These are phyloP conservation scores for Brachyhypopomus occidentalis DNA, from an alignment of 2,113 vertebrate genomes.

Conservation along the genomic window DNA sequence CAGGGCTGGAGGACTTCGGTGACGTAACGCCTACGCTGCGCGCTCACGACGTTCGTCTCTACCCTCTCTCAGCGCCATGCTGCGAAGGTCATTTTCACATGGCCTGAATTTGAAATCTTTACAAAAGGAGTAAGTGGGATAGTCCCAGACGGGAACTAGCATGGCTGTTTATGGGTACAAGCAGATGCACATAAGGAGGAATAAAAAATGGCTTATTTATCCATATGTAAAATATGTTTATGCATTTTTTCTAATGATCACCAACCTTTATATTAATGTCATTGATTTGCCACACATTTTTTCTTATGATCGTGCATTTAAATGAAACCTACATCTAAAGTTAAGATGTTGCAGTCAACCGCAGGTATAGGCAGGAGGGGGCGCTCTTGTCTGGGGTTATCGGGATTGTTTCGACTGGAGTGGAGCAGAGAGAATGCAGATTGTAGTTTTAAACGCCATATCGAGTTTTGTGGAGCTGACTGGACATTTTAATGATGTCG, in stretches of 20 bases:
- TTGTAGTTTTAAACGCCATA: not conserved
- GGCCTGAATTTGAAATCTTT: too few species aligned
- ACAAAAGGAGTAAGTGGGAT: not conserved
- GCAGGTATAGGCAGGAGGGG: not conserved
- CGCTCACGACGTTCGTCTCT: conserved; percentile 68
- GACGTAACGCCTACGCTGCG: conserved; percentile 76
- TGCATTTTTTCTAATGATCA: too few species aligned
- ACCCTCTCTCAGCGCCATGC: conserved; percentile 12
- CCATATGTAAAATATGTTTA: too few species aligned
- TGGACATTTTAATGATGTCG: not conserved
- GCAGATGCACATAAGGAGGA: too few species aligned
- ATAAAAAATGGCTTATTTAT: too few species aligned
- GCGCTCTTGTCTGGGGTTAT: conserved; percentile 21
- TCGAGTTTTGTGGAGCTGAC: not conserved
- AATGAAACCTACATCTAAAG: not conserved
- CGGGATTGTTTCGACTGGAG: conserved; percentile 16
- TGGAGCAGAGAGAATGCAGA: conserved; percentile 13
- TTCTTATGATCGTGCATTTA: too few species aligned
- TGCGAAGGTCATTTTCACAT: not conserved
- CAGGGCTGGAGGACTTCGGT: conserved; percentile 75
- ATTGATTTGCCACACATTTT: too few species aligned
- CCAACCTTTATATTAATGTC: too few species aligned
- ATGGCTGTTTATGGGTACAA: too few species aligned
- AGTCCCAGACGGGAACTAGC: too few species aligned
- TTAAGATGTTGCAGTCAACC: not conserved